phyloP scores from a whole-genome alignment of 2,888 invertebrate species.

The Drosophila pullipes region DNA sequence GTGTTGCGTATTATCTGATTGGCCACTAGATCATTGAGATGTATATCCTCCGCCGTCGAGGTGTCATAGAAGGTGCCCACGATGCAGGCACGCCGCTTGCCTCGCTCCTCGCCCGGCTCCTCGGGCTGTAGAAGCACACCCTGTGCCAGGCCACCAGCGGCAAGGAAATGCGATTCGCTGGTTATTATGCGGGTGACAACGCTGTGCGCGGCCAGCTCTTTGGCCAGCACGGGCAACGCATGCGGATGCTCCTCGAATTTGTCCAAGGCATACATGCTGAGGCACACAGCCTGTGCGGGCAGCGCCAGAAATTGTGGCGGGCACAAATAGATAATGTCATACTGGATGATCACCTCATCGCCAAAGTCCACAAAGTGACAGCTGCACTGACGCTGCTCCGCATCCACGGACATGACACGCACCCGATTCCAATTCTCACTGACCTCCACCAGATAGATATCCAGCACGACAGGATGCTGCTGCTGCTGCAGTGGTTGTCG shows the following conservation, averaged over 20 bases:
- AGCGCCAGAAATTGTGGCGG: slow-evolving; percentile 88
- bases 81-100: slow-evolving; percentile 81
- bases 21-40: slow-evolving; percentile 88
- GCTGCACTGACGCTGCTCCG: slow-evolving; percentile 85
- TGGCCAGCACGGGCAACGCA: slow-evolving; percentile 82
- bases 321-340: slow-evolving; percentile 87
- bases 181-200: slow-evolving; percentile 87
- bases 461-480: slow-evolving; percentile 62
- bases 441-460: slow-evolving; percentile 84
- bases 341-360: slow-evolving; percentile 88
- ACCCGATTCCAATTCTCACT: slow-evolving; percentile 88
- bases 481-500: slow-evolving; percentile 63
- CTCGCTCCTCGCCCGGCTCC: slow-evolving; percentile 2
- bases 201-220: slow-evolving; percentile 86
- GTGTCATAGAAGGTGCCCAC: slow-evolving; percentile 89
- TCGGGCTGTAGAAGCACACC: slow-evolving; percentile 33
- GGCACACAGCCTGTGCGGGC: slow-evolving; percentile 90
- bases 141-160: slow-evolving; percentile 52
- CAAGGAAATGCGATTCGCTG: slow-evolving; percentile 74
- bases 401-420: slow-evolving; percentile 86
- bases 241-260: slow-evolving; percentile 86
- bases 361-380: slow-evolving; percentile 92
- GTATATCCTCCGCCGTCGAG: slow-evolving; percentile 87
- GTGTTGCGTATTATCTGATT: slow-evolving; percentile 86
- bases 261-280: slow-evolving; percentile 90